Evolutionary conservation across 2,113 vertebrate species (phyloP).

Genomic region (Cinclus cinclus): DNA sequence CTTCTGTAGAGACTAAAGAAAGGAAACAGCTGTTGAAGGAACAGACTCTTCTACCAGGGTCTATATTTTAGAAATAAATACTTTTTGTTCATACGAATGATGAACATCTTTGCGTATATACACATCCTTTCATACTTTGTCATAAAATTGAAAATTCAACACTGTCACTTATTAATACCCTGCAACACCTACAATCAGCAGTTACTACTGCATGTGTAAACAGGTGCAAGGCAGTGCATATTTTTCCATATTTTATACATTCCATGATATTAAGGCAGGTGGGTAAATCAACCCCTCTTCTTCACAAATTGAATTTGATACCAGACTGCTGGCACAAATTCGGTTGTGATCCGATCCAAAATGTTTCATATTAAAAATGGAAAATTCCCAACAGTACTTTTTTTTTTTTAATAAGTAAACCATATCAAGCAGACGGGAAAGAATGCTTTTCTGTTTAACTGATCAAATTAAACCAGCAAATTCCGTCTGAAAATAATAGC

Average conservation of each 20-base stretch:
- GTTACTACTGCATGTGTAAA: not conserved
- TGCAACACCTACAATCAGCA: not conserved
- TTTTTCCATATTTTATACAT: slow-evolving; percentile 39
- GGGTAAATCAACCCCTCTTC: slow-evolving; percentile 15
- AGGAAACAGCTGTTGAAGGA: not conserved
- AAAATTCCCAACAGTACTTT: not conserved
- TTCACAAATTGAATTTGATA: slow-evolving; percentile 27
- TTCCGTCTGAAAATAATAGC: not conserved
- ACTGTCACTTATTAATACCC: not conserved
- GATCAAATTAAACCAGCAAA: not conserved
- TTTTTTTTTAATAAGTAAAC: not conserved
- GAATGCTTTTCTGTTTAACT: not conserved
- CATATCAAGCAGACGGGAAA: not conserved
- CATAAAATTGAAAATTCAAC: not conserved
- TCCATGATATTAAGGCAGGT: slow-evolving; percentile 4
- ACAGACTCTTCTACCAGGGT: not conserved
- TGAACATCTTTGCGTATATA: not conserved
- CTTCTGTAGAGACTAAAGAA: not conserved
- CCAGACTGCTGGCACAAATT: slow-evolving; percentile 3
- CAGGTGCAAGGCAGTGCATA: not conserved
- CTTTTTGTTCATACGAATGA: not conserved
- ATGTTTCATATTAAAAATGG: not conserved
- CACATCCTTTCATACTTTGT: not conserved
- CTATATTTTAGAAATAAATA: not conserved
- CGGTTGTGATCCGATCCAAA: slow-evolving; percentile 20